These are phyloP conservation scores for Platorchestia sp. DNA, from an alignment of 1,140 invertebrate genomes.

Conservation along the genomic window DNA sequence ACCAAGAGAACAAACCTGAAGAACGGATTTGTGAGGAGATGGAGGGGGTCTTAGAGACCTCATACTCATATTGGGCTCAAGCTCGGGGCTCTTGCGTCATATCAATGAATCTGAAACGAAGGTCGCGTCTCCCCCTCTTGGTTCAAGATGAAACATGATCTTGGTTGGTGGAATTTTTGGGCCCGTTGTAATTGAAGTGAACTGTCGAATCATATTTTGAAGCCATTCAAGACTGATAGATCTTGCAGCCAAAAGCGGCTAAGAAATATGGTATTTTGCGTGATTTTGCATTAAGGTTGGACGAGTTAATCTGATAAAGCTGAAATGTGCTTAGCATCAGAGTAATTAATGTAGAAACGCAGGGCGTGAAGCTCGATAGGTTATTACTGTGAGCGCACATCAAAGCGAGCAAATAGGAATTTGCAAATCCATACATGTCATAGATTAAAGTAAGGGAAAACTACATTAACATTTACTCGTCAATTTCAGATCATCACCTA, in stretches of 20 bases:
- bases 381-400: neutral
- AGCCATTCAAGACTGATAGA: neutral
- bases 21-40: neutral
- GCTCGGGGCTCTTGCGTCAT: neutral
- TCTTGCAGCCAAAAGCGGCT: neutral
- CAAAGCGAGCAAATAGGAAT: neutral
- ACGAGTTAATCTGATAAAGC: neutral
- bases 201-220: neutral
- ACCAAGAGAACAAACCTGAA: neutral
- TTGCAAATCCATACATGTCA: neutral
- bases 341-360: no score
- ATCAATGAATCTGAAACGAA: neutral
- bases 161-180: neutral
- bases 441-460: neutral
- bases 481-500: neutral
- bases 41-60: no score
- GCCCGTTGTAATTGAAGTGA: no score
- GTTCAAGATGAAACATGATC: neutral
- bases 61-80: neutral
- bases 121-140: neutral
- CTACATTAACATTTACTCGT: neutral
- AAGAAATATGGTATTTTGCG: neutral
- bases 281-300: neutral
- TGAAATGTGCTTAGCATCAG: no score
- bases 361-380: neutral